Conservation (phyloP, 2,797 vertebrate species). For the Micromesistius poutassou region DNA sequence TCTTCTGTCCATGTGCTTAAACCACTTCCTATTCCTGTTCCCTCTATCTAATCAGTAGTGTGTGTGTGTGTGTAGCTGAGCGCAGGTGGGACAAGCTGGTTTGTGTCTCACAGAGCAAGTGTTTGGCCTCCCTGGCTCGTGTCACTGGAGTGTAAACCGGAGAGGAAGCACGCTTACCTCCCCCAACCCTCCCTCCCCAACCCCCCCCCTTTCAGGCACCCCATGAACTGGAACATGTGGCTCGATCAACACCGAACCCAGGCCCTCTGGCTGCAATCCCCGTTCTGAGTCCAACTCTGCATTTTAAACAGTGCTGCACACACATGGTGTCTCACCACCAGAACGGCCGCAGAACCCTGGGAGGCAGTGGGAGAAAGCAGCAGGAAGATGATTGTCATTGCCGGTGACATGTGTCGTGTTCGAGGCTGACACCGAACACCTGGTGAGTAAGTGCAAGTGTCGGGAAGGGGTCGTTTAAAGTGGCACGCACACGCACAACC, state of each 20-base stretch:
- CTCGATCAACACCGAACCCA: slow-evolving; percentile 48
- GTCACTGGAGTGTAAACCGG: slow-evolving; percentile 61
- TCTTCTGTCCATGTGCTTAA: slow-evolving; percentile 26
- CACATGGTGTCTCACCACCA: slow-evolving; percentile 51
- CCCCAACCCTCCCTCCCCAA: not conserved
- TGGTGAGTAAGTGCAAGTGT: slow-evolving; percentile 45
- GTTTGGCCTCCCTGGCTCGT: slow-evolving; percentile 53
- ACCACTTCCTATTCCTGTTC: slow-evolving; percentile 26
- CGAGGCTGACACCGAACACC: slow-evolving; percentile 46
- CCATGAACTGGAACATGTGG: slow-evolving; percentile 65
- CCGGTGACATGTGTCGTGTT: slow-evolving; percentile 27
- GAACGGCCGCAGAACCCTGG: slow-evolving; percentile 14
- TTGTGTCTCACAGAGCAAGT: slow-evolving; percentile 64
- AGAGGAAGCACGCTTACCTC: slow-evolving; percentile 54
- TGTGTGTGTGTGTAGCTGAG: slow-evolving; percentile 22
- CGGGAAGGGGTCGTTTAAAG: slow-evolving; percentile 25
- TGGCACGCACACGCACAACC: slow-evolving; percentile 47
- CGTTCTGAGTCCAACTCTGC: slow-evolving; percentile 64
- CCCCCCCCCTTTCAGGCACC: slow-evolving; percentile 35
- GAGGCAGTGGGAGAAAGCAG: slow-evolving; percentile 39
- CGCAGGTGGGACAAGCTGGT: slow-evolving; percentile 66
- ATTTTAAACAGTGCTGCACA: slow-evolving; percentile 31
- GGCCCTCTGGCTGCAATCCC: slow-evolving; percentile 27
- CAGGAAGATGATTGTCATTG: slow-evolving; percentile 37
- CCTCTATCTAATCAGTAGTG: slow-evolving; percentile 63